Base-by-base conservation (phyloP, 2,113 vertebrate species). In the Sapajus apella region DNA sequence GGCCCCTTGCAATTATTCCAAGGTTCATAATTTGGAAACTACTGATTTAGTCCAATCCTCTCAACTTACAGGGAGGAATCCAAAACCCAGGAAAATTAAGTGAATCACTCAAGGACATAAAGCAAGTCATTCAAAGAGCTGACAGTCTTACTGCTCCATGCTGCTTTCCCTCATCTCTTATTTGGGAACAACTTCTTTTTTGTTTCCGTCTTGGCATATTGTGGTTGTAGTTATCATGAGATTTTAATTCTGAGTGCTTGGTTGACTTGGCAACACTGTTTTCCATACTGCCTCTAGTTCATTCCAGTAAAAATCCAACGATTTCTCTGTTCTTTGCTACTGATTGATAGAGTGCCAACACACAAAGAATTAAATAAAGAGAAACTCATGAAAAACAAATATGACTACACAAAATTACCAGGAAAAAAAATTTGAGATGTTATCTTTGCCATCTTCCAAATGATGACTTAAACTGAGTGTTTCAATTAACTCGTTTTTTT, bases 11-110 rank as follows among this genome's bases (percentile, higher is more conserved):
- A 95, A 89, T 92, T 97, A 91, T 92, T 95, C 94, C 96, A 96
- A 94, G 61, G 70, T 90, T 95, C 76, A 75, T 90, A 87, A 96
- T 98, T 97, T 98, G 94, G 96, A 98, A 98, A 97, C 75, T 96
- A 95, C 79, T 81, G 80, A 87, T 95, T 90, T 94, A 96, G 92
- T 90, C 96, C 96, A 97, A 87, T 96, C 43, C n/a, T 97, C 94
- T 97, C 94, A 90, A 96, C 95, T 97, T 97, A 95, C 87, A 80
- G 61, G 92, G 72, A 47, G 61, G 87, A 96, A 96, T 97, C 93
- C 96, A 96, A 97, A 97, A 81, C 95, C 76, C 83, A 75, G 76
- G 64, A 80, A 97, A 96, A 92, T 77, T 93, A 94, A 97, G 79
- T 90, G 94, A 96, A 97, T 98, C 94, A 92, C 95, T 75, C 87